phyloP scores from a whole-genome alignment of 2,797 vertebrate genomes.

The Acanthopagrus latus region DNA sequence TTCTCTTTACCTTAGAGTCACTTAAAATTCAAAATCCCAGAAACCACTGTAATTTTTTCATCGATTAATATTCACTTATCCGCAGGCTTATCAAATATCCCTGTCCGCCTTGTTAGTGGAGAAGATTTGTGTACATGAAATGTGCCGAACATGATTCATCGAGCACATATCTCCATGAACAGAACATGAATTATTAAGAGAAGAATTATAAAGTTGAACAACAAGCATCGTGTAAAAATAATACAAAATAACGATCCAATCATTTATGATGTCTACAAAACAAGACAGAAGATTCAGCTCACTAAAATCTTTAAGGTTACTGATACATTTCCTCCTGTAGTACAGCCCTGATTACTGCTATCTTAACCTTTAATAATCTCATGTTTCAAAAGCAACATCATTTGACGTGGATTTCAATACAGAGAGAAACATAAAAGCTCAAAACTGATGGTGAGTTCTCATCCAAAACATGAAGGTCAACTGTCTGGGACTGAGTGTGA shows the following conservation, averaged over 20 bases:
- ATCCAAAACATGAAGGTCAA: constrained; percentile 40
- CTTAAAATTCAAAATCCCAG: neutral
- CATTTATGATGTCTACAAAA: neutral
- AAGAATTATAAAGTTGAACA: neutral
- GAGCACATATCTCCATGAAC: neutral
- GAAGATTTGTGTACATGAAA: neutral
- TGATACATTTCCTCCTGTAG: neutral
- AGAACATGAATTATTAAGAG: neutral
- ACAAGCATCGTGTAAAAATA: neutral
- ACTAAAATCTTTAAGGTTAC: neutral
- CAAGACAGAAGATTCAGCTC: neutral
- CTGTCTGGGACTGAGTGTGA: neutral
- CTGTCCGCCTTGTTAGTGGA: neutral
- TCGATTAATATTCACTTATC: neutral
- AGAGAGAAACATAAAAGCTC: constrained; percentile 14
- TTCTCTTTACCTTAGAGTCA: neutral
- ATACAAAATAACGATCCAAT: neutral
- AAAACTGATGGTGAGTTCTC: constrained; percentile 26
- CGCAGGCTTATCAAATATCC: neutral
- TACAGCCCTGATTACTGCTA: neutral
- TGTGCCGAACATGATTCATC: neutral
- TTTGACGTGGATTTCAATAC: constrained; percentile 19
- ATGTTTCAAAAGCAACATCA: neutral
- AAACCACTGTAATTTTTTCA: neutral
- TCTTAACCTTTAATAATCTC: neutral